Percentiles rank a stretch among this genome's conserved stretches.
phyloP scores from a whole-genome alignment of 2,113 vertebrate species.

The Naja naja region DNA sequence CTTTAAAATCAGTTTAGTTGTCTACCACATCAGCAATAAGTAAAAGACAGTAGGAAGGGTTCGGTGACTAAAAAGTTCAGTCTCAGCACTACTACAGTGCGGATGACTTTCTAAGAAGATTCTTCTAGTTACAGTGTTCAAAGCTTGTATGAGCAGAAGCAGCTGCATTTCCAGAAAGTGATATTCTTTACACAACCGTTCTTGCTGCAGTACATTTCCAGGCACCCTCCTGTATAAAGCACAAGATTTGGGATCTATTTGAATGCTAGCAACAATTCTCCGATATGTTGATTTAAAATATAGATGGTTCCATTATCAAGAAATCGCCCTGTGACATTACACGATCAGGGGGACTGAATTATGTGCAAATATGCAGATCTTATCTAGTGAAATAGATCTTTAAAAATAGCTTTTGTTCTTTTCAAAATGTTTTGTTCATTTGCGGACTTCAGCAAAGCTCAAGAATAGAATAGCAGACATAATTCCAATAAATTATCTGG shows the following conservation, averaged over 20 bases:
- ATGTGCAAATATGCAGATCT: background rate
- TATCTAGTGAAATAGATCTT: background rate
- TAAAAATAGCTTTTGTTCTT: background rate
- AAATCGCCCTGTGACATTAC: background rate
- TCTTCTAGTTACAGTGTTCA: background rate
- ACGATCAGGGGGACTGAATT: background rate
- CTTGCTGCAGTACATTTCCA: background rate
- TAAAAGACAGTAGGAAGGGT: background rate
- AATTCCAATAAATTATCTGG: background rate
- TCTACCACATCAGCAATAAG: background rate
- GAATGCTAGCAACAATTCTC: background rate
- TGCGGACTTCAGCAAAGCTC: background rate
- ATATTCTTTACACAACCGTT: background rate
- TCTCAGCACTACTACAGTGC: background rate
- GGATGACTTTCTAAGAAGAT: background rate
- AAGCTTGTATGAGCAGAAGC: background rate
- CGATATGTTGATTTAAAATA: background rate
- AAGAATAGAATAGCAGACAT: background rate
- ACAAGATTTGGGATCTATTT: background rate
- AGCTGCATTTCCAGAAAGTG: background rate
- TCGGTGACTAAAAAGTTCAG: background rate
- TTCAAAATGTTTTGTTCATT: background rate
- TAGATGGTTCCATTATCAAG: background rate
- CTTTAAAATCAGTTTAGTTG: background rate
- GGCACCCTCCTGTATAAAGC: background rate